phyloP scores from a whole-genome alignment of 2,113 vertebrate species.

The Micromys minutus region DNA sequence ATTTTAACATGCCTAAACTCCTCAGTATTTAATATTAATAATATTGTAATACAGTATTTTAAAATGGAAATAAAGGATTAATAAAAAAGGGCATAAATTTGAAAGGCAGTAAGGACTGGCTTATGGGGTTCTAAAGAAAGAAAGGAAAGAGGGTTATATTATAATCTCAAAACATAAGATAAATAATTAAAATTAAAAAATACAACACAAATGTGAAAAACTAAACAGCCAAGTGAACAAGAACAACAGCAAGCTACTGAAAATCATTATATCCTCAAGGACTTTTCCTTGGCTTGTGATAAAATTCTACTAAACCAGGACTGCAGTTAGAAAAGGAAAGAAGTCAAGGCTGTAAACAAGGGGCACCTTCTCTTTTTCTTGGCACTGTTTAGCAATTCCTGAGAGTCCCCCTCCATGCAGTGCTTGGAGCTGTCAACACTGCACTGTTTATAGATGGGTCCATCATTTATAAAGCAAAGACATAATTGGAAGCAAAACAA shows the following conservation, averaged over 20 bases:
- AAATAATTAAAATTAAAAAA: background rate
- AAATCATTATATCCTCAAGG: background rate
- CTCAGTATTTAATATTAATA: background rate
- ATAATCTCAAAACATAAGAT: background rate
- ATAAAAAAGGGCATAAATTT: background rate
- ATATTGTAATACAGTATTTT: background rate
- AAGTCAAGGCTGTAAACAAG: background rate
- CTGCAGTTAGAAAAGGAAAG: background rate
- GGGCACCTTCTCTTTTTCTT: constrained; percentile 15
- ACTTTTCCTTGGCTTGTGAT: background rate
- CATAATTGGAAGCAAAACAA: constrained; percentile 13
- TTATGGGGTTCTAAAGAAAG: background rate
- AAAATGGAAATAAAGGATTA: background rate
- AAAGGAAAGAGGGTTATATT: no score
- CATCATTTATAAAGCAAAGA: constrained; percentile 8
- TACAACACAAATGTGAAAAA: background rate
- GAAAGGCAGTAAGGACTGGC: background rate
- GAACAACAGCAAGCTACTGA: background rate
- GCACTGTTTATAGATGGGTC: background rate
- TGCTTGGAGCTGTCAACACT: background rate
- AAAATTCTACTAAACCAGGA: background rate
- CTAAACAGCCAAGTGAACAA: background rate
- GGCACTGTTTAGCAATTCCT: background rate
- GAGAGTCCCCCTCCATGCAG: background rate
- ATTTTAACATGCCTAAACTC: background rate